A percentile compares a stretch with the other conserved stretches of the same genome.
Evolutionary conservation across 2,113 vertebrate species (phyloP).

Genomic region (Rhabdornis inornatus): DNA sequence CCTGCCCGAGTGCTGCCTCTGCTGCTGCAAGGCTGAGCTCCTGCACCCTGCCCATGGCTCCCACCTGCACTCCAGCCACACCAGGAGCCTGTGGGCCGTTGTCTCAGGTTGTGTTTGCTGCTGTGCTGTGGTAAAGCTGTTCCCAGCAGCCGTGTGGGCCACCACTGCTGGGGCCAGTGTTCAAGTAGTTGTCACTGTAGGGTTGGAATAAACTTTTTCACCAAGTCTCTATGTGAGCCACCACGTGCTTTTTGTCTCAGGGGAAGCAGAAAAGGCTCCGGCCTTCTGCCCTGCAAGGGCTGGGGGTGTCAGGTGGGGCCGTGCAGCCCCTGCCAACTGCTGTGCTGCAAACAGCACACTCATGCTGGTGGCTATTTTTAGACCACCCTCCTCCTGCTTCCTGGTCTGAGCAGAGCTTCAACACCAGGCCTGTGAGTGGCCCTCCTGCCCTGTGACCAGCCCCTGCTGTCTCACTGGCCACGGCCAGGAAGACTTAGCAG

Average conservation of each 20-base stretch:
- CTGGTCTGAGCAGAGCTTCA: background rate
- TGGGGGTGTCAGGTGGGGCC: accelerated
- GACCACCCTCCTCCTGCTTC: background rate
- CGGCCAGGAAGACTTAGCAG: background rate
- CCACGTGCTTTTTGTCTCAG: background rate
- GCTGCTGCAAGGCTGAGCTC: accelerated
- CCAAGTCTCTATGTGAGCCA: background rate
- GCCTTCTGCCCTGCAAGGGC: accelerated
- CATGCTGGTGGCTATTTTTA: slow-evolving; percentile 25
- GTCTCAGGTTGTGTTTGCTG: slow-evolving; percentile 17
- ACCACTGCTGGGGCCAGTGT: background rate
- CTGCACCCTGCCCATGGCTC: accelerated
- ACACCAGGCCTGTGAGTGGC: accelerated
- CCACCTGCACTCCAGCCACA: accelerated
- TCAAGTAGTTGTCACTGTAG: background rate
- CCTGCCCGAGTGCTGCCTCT: background rate
- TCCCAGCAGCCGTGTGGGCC: background rate
- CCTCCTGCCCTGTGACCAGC: background rate
- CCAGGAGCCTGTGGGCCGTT: background rate
- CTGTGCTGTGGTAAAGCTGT: background rate
- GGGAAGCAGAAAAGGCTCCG: background rate
- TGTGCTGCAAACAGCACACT: background rate
- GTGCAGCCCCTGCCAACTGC: background rate
- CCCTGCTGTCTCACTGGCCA: accelerated
- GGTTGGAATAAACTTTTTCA: slow-evolving; percentile 61